phyloP scores from a whole-genome alignment of 2,888 invertebrate species.

The Eupithecia pulchellata region DNA sequence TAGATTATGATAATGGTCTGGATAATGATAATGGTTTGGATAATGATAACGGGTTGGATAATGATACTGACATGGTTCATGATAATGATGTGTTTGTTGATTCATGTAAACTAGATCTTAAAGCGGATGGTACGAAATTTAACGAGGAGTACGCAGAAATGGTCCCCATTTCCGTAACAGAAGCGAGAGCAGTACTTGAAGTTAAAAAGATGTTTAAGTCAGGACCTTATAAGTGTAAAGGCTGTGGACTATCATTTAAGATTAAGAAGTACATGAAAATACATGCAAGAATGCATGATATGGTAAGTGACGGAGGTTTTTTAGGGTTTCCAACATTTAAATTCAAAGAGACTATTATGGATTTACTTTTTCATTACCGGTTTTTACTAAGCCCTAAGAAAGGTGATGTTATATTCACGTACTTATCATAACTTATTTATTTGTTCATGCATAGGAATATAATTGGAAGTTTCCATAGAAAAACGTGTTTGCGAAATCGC shows the following conservation, averaged over 20 bases:
- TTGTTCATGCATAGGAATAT: no score
- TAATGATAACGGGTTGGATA: constrained; percentile 5
- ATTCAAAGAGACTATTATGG: background rate
- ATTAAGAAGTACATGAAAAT: constrained; percentile 60
- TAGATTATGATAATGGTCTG: constrained; percentile 35
- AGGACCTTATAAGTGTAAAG: constrained; percentile 62
- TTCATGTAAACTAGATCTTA: constrained; percentile 40
- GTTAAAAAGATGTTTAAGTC: constrained; percentile 64
- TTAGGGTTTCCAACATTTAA: background rate
- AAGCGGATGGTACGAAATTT: constrained; percentile 63
- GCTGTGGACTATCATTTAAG: constrained; percentile 63
- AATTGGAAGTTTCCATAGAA: background rate
- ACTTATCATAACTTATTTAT: no score
- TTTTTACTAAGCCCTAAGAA: no score
- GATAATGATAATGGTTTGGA: background rate
- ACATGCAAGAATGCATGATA: constrained; percentile 76
- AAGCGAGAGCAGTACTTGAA: constrained; percentile 70
- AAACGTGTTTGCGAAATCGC: background rate
- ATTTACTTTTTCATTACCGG: no score
- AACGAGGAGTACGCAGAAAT: constrained; percentile 74
- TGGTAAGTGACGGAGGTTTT: constrained; percentile 52
- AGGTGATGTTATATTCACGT: no score
- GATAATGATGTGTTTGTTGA: constrained; percentile 38
- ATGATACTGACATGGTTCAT: constrained; percentile 12
- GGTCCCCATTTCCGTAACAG: constrained; percentile 65